phyloP scores from a whole-genome alignment of 2,113 vertebrate species.

The Meleagris gallopavo region DNA sequence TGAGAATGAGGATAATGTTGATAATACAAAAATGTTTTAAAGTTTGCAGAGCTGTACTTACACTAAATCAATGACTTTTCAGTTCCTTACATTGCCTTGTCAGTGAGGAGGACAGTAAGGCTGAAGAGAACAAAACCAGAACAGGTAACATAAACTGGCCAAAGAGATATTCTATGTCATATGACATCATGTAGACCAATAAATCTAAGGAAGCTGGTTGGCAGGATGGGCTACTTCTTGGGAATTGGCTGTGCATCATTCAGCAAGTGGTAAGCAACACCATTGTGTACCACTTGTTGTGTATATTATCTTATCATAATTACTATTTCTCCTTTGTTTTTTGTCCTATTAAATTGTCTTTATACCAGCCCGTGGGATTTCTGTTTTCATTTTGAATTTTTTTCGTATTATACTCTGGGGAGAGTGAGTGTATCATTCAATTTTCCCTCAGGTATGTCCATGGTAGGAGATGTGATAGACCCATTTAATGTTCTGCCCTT shows the following conservation, averaged over 20 bases:
- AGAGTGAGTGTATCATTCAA: not conserved
- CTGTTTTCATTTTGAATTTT: not conserved
- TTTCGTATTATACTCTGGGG: not conserved
- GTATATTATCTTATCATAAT: not conserved
- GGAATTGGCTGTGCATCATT: not conserved
- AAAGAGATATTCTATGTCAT: not conserved
- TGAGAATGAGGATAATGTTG: not conserved
- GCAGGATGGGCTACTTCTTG: not conserved
- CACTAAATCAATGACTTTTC: not conserved
- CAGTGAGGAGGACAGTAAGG: not conserved
- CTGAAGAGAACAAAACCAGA: not conserved
- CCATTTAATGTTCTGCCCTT: too few species aligned
- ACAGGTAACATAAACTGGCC: not conserved
- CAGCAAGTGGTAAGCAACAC: not conserved
- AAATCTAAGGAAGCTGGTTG: not conserved
- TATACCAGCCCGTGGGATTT: not conserved
- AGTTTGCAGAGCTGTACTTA: not conserved
- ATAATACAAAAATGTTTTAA: not conserved
- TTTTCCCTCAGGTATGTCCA: too few species aligned
- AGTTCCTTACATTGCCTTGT: not conserved
- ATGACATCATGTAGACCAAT: not conserved
- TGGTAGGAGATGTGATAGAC: too few species aligned
- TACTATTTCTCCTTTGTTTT: not conserved
- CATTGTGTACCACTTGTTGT: not conserved
- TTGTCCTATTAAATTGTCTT: not conserved